Base-by-base conservation (phyloP, 2,797 vertebrate genomes). In the Hydrolagus colliei region DNA sequence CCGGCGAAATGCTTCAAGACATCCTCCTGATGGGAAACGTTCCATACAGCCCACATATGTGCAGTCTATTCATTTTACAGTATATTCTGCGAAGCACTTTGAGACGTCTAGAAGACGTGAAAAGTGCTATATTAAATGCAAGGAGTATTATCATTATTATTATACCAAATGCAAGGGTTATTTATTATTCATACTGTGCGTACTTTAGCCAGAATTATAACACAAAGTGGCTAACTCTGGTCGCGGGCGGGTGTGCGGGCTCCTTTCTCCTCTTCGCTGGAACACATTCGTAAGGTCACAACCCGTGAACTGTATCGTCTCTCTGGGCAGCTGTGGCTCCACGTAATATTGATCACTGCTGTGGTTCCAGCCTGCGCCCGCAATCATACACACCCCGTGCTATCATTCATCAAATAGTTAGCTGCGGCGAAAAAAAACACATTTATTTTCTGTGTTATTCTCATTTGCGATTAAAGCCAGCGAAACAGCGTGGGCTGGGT, bases 291-390 rank as follows among this genome's bases (percentile, higher is more conserved):
- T 84, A 84, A 84, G 79, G 79, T 84, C 79, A 84, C 67, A 84
- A 84, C 79, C 71, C 79, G 71, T 84, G 79, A 84, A 84, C 79
- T 71, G 79, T 41, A 84, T 71, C 79, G 65, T 84, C 68, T 84
- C 79, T 84, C 63, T 71, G 27, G 27, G 79, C 79, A 84, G 79
- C 79, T 84, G 79, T 84, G 79, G 65, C 79, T 35, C 79, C 65
- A 84, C 79, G n/a, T 84, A 84, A 68, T 84, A 84, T 84, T 84
- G 79, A 84, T 84, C 79, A 84, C 65, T 84, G 79, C 79, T 84
- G 79, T 16, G 41, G 65, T 84, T 84, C 79, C 79, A 84, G 79
- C 41, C 79, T 84, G 79, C 71, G 62, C 65, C 79, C 41, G 32
- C 79, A 84, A 16, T 84, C 79, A 41, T 84, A 84, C 62, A 84